Conservation (phyloP, 2,888 invertebrate genomes). For the Drosophila trichaetosa region DNA sequence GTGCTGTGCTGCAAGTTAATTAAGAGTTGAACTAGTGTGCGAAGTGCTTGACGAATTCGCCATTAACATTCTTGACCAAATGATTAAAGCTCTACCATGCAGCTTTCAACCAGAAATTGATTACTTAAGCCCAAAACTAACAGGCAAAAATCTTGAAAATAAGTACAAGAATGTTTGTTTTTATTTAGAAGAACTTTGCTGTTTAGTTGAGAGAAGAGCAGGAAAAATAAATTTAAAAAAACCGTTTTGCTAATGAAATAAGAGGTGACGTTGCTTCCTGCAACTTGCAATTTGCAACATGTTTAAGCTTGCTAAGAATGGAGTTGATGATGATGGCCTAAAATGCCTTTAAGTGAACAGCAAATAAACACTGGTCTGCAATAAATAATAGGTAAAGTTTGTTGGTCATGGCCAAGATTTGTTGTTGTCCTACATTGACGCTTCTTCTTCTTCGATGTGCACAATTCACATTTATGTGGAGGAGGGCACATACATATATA, state of each 20-base stretch:
- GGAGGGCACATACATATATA: not conserved
- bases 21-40: conserved; percentile 19
- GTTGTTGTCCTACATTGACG: not conserved
- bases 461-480: not conserved
- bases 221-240: no score
- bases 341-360: not conserved
- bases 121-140: not conserved
- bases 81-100: not conserved
- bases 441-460: not conserved
- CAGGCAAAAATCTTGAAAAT: not conserved
- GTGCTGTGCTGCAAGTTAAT: conserved; percentile 30
- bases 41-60: not conserved
- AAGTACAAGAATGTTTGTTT: not conserved
- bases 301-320: not conserved
- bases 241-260: no score
- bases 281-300: not conserved
- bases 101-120: not conserved
- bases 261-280: not conserved
- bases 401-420: not conserved
- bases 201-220: not conserved
- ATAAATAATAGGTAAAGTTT: not conserved
- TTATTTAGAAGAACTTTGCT: not conserved
- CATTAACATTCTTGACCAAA: not conserved
- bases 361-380: not conserved
- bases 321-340: not conserved